Conservation (phyloP, 1,140 invertebrate genomes). For the Calliopsis andreniformis region DNA sequence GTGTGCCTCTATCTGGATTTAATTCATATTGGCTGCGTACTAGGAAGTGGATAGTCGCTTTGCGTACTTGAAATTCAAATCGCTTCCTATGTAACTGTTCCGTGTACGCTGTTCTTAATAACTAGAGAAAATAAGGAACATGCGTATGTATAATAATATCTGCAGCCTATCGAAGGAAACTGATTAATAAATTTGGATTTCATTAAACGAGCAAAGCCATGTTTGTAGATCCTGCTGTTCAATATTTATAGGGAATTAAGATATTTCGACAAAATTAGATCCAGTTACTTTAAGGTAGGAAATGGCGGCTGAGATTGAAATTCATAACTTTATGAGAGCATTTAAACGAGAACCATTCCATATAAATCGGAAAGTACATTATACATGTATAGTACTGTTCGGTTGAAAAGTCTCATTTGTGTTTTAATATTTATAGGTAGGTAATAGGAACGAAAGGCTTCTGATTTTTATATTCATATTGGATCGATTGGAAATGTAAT, state of each 20-base stretch:
- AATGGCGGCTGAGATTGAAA: no score
- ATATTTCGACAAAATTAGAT: background rate
- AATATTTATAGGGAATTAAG: background rate
- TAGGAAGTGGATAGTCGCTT: slow-evolving; percentile 10
- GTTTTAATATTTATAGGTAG: no score
- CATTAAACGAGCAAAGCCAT: background rate
- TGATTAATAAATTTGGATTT: background rate
- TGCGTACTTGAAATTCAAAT: slow-evolving; percentile 57
- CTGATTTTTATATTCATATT: no score
- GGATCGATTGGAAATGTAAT: no score
- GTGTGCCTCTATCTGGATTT: background rate
- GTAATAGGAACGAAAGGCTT: no score
- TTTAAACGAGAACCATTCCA: no score
- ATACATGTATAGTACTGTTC: no score
- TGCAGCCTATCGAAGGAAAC: background rate
- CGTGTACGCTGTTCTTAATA: slow-evolving; percentile 4
- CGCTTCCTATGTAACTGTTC: slow-evolving; percentile 45
- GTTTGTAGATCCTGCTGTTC: background rate
- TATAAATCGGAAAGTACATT: no score
- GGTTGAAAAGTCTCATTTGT: no score
- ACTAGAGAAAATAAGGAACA: background rate
- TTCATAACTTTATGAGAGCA: no score
- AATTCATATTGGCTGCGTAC: no score
- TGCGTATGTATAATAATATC: background rate
- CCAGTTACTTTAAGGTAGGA: background rate